phyloP scores from a whole-genome alignment of 2,113 vertebrate species.

The Sarotherodon lohbergeri region DNA sequence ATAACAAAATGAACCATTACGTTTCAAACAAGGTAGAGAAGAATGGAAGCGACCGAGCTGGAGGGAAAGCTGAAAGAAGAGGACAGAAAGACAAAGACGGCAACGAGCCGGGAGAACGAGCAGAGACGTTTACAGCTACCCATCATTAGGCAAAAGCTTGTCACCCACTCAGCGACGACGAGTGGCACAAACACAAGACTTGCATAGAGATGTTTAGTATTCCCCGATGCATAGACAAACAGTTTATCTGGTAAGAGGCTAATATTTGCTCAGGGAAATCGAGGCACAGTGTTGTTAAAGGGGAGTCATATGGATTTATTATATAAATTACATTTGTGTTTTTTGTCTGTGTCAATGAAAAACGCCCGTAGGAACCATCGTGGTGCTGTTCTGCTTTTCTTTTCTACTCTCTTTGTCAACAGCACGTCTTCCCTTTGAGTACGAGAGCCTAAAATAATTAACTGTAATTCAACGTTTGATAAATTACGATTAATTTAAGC shows the following conservation, averaged over 20 bases:
- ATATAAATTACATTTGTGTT: not conserved
- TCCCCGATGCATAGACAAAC: conserved; percentile 30
- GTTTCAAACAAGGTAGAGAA: conserved; percentile 19
- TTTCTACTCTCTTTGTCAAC: not conserved
- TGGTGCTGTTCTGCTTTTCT: not conserved
- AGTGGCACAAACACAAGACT: conserved; percentile 34
- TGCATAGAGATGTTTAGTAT: conserved; percentile 56
- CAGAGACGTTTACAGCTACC: not conserved
- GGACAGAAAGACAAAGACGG: not conserved
- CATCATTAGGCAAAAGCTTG: not conserved
- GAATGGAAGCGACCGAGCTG: conserved; percentile 28
- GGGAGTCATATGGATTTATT: not conserved
- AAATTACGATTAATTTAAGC: not conserved
- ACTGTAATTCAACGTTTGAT: not conserved
- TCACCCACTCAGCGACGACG: not conserved
- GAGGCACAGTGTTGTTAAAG: conserved; percentile 18
- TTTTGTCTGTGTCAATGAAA: not conserved
- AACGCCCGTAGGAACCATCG: not conserved
- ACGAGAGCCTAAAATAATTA: not conserved
- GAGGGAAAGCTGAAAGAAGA: conserved; percentile 30
- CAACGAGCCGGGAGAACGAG: not conserved
- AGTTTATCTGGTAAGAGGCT: not conserved
- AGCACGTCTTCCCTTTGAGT: not conserved
- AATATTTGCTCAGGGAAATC: not conserved
- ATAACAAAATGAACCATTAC: conserved; percentile 33